Evolutionary conservation across 2,888 invertebrate species (phyloP), one percentile per base, ranked within the genome.

Genomic region (Agrotis ipsilon): DNA sequence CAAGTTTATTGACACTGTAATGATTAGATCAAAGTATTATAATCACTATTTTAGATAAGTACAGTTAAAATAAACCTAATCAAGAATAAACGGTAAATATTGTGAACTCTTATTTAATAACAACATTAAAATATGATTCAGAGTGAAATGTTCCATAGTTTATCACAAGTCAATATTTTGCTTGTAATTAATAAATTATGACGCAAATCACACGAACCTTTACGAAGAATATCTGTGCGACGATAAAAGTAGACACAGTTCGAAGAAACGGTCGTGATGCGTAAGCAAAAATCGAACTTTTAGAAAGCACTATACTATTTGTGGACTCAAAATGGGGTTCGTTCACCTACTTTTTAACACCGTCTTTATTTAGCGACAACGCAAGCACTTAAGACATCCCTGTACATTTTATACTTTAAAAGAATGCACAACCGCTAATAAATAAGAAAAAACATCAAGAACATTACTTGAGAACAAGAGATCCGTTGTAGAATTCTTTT

Each of bases 401-500:
- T 62, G 16, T 43, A 59, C 16, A 19, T 57, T 75, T 45, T 27
- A 19, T 39, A 39, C 13, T 61, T 39, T n/a, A 60, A 45, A 69
- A 21, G 27, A 70, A 68, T 63, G 46, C 45, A 72, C 48, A 48
- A 64, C 18, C 24, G 16, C 6, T 67, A 63, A 21, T 61, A 75
- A 63, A 74, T 62, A 68, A 62, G 60, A 78, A 70, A 88, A 87
- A 89, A 87, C 85, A 89, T 81, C 70, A 64, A 83, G 78, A 84
- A 82, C 78, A 71, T 78, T 84, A 71, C 57, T 80, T 65, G 80
- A 70, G 85, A 86, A 89, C 88, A 89, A 88, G 84, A 84, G 80
- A 81, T 79, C 84, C 81, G 72, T 83, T 78, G 85, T 83, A 76
- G 71, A 73, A 83, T 87, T 85, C 90, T 92, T 93, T 91, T 92